phyloP scores from a whole-genome alignment of 2,888 invertebrate genomes.

The Chrysolina haemoptera region DNA sequence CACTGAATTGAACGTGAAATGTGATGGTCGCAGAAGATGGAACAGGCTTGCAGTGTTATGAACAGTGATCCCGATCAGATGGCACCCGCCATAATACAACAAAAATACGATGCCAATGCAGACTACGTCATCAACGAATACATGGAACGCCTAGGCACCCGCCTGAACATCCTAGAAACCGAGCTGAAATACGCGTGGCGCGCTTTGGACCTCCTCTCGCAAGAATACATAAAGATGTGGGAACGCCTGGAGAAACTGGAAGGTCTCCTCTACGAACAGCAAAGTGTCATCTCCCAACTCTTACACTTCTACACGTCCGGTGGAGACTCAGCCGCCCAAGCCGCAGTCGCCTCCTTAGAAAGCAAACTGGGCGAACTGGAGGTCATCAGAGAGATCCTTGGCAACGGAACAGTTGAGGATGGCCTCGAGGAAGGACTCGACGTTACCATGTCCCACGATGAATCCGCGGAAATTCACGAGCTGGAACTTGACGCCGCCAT shows the following conservation, averaged over 20 bases:
- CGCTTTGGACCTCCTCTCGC: conserved; percentile 89
- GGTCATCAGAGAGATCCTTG: conserved; percentile 78
- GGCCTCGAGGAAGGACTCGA: conserved; percentile 79
- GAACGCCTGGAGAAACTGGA: conserved; percentile 91
- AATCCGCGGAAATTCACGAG: conserved; percentile 65
- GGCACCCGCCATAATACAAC: conserved; percentile 63
- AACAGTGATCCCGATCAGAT: conserved; percentile 62
- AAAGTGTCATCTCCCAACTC: conserved; percentile 90
- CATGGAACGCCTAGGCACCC: conserved; percentile 91
- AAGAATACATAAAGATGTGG: conserved; percentile 96
- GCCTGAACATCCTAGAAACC: conserved; percentile 89
- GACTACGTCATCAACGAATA: conserved; percentile 91
- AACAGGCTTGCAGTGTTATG: conserved; percentile 48
- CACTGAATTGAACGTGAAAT: conserved; percentile 29
- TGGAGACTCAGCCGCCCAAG: conserved; percentile 70
- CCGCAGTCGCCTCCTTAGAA: conserved; percentile 62
- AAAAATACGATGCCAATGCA: conserved; percentile 68
- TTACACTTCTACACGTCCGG: conserved; percentile 83
- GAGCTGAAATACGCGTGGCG: conserved; percentile 95
- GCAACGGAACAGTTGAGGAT: conserved; percentile 78
- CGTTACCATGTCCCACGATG: conserved; percentile 67
- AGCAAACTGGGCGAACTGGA: conserved; percentile 70
- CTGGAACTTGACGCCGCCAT: conserved; percentile 65
- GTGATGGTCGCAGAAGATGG: conserved; percentile 55
- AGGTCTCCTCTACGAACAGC: conserved; percentile 89